Conservation (phyloP, 2,113 vertebrate genomes). For the Calonectris borealis region DNA sequence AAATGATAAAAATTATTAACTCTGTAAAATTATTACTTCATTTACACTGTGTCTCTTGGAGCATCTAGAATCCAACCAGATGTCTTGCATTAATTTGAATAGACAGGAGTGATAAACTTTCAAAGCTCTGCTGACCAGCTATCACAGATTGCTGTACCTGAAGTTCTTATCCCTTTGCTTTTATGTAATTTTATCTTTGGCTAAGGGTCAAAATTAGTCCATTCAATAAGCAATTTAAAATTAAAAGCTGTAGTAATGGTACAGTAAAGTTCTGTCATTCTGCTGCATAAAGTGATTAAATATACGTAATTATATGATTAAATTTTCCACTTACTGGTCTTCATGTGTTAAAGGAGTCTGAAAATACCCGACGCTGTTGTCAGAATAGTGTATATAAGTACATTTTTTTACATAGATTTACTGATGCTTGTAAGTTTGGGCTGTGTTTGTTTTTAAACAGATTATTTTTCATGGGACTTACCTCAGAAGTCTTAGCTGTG, state of each 20-base stretch:
- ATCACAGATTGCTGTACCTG: not conserved
- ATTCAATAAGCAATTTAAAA: slow-evolving; percentile 13
- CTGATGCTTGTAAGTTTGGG: not conserved
- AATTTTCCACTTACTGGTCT: not conserved
- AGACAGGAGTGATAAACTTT: not conserved
- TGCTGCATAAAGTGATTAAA: not conserved
- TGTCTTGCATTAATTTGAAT: not conserved
- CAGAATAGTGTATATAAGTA: not conserved
- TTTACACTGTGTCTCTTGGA: slow-evolving; percentile 25
- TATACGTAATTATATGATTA: not conserved
- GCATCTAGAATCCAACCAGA: not conserved
- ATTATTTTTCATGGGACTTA: not conserved
- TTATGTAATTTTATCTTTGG: slow-evolving; percentile 25
- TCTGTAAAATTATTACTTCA: not conserved
- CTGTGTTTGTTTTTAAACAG: not conserved
- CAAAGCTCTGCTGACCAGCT: not conserved
- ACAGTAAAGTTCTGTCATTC: not conserved
- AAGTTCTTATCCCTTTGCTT: slow-evolving; percentile 15
- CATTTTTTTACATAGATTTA: not conserved
- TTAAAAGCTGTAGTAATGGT: slow-evolving; percentile 4
- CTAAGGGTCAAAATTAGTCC: not conserved
- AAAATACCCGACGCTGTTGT: not conserved
- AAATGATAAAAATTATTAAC: not conserved
- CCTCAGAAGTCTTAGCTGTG: not conserved
- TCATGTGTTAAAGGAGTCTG: not conserved